These are phyloP conservation scores for Notodonta ziczac DNA, from an alignment of 2,888 invertebrate genomes.

Conservation along the genomic window DNA sequence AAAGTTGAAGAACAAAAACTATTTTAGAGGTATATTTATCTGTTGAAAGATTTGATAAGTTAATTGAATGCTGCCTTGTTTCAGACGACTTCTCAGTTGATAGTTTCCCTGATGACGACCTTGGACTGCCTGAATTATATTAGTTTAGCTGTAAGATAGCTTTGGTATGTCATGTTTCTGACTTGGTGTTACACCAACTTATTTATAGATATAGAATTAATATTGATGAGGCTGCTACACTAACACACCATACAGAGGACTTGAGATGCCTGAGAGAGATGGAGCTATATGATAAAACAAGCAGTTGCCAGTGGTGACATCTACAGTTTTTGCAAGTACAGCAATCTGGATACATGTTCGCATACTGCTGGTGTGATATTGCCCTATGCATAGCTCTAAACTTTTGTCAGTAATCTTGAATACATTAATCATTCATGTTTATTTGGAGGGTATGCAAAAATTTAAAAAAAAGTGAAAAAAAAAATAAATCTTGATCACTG, in stretches of 20 bases:
- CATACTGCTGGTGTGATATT: too few species aligned
- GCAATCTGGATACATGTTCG: too few species aligned
- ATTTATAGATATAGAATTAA: neutral
- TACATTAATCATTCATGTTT: too few species aligned
- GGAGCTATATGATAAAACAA: neutral
- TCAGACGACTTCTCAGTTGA: constrained; percentile 72
- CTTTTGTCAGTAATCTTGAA: too few species aligned
- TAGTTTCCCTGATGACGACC: constrained; percentile 61
- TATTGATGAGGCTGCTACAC: constrained; percentile 1
- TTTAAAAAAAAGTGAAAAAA: too few species aligned
- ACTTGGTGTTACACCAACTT: neutral
- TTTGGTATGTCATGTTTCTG: neutral
- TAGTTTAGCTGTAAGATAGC: constrained; percentile 28
- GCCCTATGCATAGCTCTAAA: too few species aligned
- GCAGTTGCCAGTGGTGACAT: too few species aligned
- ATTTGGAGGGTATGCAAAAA: too few species aligned
- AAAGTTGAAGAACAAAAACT: too few species aligned
- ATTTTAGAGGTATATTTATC: too few species aligned
- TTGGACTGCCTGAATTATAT: constrained; percentile 64
- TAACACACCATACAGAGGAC: too few species aligned
- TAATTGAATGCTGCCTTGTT: constrained; percentile 27
- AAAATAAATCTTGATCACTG: neutral
- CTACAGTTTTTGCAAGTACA: too few species aligned
- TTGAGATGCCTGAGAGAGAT: neutral
- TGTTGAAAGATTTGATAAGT: constrained; percentile 7